Evolutionary conservation across 1,140 invertebrate species (phyloP).

Genomic region (Phortica variegata): DNA sequence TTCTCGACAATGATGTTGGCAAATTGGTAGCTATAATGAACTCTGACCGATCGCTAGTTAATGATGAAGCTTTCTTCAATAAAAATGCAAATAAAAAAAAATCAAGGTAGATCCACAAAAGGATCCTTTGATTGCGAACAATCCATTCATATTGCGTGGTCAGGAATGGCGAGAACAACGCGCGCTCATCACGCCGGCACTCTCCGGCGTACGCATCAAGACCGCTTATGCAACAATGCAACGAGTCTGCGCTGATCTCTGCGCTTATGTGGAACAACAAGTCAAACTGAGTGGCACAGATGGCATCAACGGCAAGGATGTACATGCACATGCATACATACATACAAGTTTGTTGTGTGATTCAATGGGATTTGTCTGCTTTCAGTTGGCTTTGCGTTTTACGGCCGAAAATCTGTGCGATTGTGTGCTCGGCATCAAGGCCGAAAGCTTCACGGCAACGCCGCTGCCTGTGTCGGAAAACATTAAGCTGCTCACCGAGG

Average conservation of each 20-base stretch:
- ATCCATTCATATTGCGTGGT: conserved; percentile 58
- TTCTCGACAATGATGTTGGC: conserved; percentile 52
- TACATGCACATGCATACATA: conserved; percentile 12
- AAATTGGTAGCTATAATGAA: conserved; percentile 33
- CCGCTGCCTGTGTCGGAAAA: conserved; percentile 34
- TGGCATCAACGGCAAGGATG: conserved; percentile 31
- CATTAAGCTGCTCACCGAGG: conserved; percentile 32
- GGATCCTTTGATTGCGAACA: conserved; percentile 56
- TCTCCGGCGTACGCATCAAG: conserved; percentile 58
- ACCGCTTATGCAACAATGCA: conserved; percentile 37
- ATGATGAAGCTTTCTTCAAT: conserved; percentile 20
- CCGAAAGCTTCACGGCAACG: conserved; percentile 34
- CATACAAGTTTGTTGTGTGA: background rate
- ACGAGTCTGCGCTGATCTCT: conserved; percentile 31
- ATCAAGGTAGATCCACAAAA: conserved; percentile 46
- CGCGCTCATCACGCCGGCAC: conserved; percentile 59
- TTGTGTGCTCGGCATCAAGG: conserved; percentile 58
- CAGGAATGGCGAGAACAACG: conserved; percentile 62
- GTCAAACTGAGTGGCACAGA: background rate
- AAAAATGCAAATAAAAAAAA: too few relatives aligned
- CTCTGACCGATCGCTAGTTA: too few relatives aligned
- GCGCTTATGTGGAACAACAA: conserved; percentile 19
- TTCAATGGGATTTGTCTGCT: background rate
- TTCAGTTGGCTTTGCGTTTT: conserved; percentile 51
- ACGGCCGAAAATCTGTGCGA: conserved; percentile 60